Conservation (phyloP, 1,140 invertebrate species). For the Procambarus clarkii region DNA sequence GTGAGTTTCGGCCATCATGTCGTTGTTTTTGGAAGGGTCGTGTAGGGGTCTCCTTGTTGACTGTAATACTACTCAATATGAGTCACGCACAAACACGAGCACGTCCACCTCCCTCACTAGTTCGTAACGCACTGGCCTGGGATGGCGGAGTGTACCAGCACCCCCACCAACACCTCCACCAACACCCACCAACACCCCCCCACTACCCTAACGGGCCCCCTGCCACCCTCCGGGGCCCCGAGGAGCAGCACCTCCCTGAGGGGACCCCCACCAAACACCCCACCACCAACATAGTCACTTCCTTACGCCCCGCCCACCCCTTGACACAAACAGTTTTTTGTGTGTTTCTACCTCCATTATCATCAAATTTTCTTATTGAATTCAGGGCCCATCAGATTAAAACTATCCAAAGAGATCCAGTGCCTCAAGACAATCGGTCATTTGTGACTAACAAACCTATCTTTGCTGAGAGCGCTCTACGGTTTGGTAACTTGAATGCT, state of each 20-base stretch:
- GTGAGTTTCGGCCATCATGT: slow-evolving; percentile 65
- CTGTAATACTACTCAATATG: not conserved
- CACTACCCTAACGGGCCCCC: no score
- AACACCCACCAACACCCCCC: not conserved
- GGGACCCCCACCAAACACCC: not conserved
- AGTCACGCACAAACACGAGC: slow-evolving; percentile 25
- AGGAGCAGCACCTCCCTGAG: no score
- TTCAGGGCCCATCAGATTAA: not conserved
- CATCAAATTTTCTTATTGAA: not conserved
- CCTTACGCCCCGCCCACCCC: slow-evolving; percentile 27
- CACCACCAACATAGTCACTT: not conserved
- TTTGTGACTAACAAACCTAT: no score
- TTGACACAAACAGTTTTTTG: not conserved
- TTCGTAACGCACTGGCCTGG: slow-evolving; percentile 41
- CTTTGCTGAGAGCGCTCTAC: not conserved
- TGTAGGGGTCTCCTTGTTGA: not conserved
- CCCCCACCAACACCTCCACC: not conserved
- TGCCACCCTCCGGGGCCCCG: not conserved
- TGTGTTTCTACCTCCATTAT: not conserved
- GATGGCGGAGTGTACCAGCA: not conserved
- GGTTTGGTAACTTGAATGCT: not conserved
- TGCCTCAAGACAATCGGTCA: no score
- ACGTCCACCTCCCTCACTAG: slow-evolving; percentile 52
- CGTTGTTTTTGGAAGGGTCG: not conserved
- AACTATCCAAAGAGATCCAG: no score